Conservation (phyloP, 2,113 vertebrate species). For the Oncorhynchus tshawytscha region DNA sequence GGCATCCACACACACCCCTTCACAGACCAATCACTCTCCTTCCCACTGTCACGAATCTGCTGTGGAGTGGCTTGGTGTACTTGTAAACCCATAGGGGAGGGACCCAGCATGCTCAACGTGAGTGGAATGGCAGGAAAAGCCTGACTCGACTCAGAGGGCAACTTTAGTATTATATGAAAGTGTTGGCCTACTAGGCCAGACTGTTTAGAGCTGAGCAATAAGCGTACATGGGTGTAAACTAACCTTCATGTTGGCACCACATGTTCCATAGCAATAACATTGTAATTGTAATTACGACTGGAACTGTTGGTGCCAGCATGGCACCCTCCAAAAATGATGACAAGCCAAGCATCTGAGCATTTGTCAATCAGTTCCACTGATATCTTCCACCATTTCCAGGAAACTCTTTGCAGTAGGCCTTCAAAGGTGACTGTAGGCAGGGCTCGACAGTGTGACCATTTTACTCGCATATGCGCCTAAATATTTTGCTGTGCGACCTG, state of each 20-base stretch:
- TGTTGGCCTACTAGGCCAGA: neutral
- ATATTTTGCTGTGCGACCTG: too few species aligned
- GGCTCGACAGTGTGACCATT: too few species aligned
- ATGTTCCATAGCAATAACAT: neutral
- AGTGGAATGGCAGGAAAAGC: neutral
- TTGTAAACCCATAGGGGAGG: neutral
- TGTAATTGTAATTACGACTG: too few species aligned
- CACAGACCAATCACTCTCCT: conserved; percentile 37
- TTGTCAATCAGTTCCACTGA: too few species aligned
- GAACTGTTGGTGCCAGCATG: neutral
- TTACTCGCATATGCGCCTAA: too few species aligned
- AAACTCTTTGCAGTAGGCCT: too few species aligned
- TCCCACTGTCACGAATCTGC: neutral
- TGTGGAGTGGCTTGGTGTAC: neutral
- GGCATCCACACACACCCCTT: conserved; percentile 27
- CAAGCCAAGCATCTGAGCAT: too few species aligned
- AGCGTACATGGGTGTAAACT: neutral
- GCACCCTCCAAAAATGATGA: neutral
- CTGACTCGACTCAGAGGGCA: neutral
- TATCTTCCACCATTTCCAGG: too few species aligned
- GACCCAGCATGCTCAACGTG: neutral
- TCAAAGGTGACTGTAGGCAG: too few species aligned
- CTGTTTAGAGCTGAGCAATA: neutral
- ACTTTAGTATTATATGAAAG: neutral
- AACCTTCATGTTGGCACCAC: neutral